Evolutionary conservation across 2,797 vertebrate species (phyloP), one percentile per base, ranked within the genome.

Genomic region (Betta splendens): DNA sequence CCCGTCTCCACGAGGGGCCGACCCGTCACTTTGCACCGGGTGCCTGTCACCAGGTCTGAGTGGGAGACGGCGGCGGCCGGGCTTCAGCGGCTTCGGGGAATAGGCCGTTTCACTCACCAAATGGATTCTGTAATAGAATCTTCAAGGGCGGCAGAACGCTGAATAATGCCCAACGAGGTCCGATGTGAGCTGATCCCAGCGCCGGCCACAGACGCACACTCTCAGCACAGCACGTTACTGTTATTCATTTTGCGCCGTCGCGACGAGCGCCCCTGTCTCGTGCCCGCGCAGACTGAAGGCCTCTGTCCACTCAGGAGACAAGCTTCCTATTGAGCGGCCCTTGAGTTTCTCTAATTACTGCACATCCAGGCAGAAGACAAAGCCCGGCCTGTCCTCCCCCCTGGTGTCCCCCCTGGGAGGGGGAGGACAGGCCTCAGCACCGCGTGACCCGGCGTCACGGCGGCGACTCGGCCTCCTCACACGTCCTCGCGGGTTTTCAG

Each of bases 91-190:
- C 81, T 83, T 73, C 46, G 6, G 81, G 83, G 69, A 83, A 82
- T 78, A 79, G 82, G 80, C 81, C 66, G 76, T 83, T 76, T 80
- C 77, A 64, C 70, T 75, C 61, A 57, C 48, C 76, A 73, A 85
- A 85, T 86, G 79, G 79, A 86, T 87, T 84, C 66, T 81, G 60
- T 86, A 84, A 87, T 85, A 77, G 70, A 82, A 83, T 82, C 80
- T 83, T 85, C 80, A 87, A 86, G 80, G 82, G 76, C 79, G 77
- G 77, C 9, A 54, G 56, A 60, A 75, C 64, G 40, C 75, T 79
- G 84, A 83, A 74, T 74, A 79, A 81, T 39, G 73, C 72, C 31
- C 57, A 36, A 10, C 65, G 76, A 64, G 54, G 70, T 80, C 82
- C 79, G 79, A 86, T 81, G 73, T 76, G 63, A 78, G 72, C 64